Evolutionary conservation across 2,797 vertebrate species (phyloP), one percentile per base, ranked within the genome.

Genomic region (Strix occidentalis): DNA sequence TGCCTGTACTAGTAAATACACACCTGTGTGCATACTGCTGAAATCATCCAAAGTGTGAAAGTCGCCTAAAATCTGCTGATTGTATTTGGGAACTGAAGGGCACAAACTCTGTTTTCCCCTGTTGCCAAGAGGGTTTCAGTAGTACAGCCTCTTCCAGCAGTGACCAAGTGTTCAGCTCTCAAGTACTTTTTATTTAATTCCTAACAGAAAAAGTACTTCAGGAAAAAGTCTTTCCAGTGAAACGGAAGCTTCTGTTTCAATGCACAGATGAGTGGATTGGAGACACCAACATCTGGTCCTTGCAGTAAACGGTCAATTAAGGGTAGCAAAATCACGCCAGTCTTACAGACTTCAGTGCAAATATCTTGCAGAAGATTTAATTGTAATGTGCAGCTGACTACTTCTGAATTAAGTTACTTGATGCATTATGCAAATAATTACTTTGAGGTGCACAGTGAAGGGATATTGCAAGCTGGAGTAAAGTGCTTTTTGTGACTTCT

Each of bases 11-110:
- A 39, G 26, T 84, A 80, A 78, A 54, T 54, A 11, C 43, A 51
- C 16, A 18, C 2, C 1, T 29, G 5, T 16, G 21, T 5, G 0
- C 1, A 3, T 1, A 6, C 76, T 74, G 48, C 65, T 53, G 31
- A 35, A 25, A 61, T 70, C 35, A 26, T 45, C 46, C 35, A n/a
- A 63, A 69, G 64, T 35, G 12, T 13, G 41, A 45, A 54, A 69
- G 39, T 5, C 57, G 54, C 33, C 33, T 39, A 51, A 82, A 60
- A 89, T 70, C 60, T 77, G 39, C 23, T 51, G 20, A 6, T 56
- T 43, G 77, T 43, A 24, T 76, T 64, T 90, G 46, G 63, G 17
- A 89, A 69, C 4, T 3, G 3, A 76, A 87, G 51, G 54, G 33
- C 14, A 31, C 5, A 1, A 45, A 41, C 28, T 79, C 15, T 50